A percentile compares a stretch with the other conserved stretches of the same genome.
Conservation (phyloP, 2,113 vertebrate genomes). For the Megaleporinus macrocephalus region DNA sequence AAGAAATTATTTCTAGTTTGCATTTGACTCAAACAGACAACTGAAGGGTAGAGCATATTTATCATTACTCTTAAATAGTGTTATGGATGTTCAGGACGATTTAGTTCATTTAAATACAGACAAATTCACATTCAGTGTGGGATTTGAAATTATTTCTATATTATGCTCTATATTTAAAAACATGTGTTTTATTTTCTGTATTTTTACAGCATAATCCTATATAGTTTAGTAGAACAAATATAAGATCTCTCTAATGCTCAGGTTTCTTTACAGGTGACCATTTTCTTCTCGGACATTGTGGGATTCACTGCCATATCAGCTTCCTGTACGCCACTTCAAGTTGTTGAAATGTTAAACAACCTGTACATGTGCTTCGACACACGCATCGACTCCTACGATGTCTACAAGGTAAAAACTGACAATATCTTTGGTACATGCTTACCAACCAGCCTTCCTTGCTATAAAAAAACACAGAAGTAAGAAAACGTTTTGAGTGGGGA, state of each 20-base stretch:
- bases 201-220: neutral
- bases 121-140: neutral
- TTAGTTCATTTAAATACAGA: neutral
- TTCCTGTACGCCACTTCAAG: conserved; percentile 86
- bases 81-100: neutral
- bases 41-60: neutral
- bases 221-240: neutral
- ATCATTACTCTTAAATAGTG: neutral
- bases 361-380: conserved; percentile 89
- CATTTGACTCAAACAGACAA: neutral
- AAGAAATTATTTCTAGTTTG: neutral
- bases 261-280: conserved; percentile 80
- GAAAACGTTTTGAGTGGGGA: no score
- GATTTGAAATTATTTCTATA: neutral
- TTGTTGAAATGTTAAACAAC: conserved; percentile 90
- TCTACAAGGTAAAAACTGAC: conserved; percentile 82
- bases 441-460: no score
- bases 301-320: conserved; percentile 89
- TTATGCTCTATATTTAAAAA: neutral
- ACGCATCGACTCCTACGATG: conserved; percentile 86
- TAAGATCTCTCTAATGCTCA: neutral
- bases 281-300: conserved; percentile 91
- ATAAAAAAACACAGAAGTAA: no score
- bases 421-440: no score
- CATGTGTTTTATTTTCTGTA: neutral